These are phyloP conservation scores for Pteropus alecto DNA, from an alignment of 2,113 vertebrate genomes.

Conservation along the genomic window DNA sequence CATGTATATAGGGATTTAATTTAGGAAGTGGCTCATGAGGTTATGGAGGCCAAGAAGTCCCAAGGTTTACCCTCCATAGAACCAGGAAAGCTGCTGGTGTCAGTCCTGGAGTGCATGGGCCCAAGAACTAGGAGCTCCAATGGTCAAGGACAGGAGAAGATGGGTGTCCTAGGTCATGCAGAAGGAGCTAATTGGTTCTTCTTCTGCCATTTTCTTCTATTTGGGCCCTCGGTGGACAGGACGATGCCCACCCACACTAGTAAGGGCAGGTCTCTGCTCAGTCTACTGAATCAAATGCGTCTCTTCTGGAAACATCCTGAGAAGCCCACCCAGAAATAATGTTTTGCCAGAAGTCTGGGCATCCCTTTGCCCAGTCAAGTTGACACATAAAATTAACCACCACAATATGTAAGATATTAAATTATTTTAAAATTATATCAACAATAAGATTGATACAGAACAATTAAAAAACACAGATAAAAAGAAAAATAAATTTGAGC, in stretches of 20 bases:
- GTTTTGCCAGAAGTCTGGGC: not conserved
- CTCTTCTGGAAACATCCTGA: not conserved
- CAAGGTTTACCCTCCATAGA: not conserved
- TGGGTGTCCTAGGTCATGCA: not conserved
- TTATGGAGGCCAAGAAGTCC: not conserved
- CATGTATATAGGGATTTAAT: not conserved
- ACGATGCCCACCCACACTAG: not conserved
- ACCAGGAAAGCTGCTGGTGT: not conserved
- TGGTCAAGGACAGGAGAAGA: not conserved
- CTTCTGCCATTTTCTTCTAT: not conserved
- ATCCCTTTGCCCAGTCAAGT: not conserved
- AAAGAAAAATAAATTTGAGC: constrained; percentile 1
- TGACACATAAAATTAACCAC: not conserved
- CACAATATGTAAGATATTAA: not conserved
- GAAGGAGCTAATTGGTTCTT: not conserved
- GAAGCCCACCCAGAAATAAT: not conserved
- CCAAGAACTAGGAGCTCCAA: not conserved
- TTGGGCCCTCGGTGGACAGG: not conserved
- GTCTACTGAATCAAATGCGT: not conserved
- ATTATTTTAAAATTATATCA: not conserved
- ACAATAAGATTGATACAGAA: not conserved
- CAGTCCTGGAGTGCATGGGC: not conserved
- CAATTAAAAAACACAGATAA: not conserved
- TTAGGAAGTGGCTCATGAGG: not conserved
- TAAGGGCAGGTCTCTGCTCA: not conserved